Base-by-base conservation (phyloP, 2,888 invertebrate genomes). In the Ceramica pisi region DNA sequence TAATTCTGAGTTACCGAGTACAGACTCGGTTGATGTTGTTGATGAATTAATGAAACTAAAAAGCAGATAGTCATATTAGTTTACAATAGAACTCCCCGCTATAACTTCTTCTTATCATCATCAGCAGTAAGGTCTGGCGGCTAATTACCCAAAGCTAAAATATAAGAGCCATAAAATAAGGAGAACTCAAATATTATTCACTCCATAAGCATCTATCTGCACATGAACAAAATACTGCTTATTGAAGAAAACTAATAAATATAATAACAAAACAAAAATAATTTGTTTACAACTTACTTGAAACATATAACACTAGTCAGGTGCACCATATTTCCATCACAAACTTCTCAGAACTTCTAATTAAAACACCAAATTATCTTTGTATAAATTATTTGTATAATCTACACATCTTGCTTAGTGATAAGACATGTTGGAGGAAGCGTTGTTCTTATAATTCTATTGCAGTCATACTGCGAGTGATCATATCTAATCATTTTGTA, bases 401-500 rank as follows among this genome's bases (percentile, higher is more conserved):
- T 72, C 61, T 64, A 44, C 38, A 53, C 67, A 75, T 70, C 71
- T 76, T 19, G 35, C 21, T 62, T 44, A 64, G 63, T 67, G 76
- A 86, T 86, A 83, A 82, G 35, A 65, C 71, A 67, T 70, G 70
- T 65, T 66, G 65, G 44, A 64, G 68, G 78, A 73, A 71, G 75
- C 81, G 23, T 70, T 69, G 80, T 82, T 72, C 79, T 70, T 62
- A 71, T 78, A 82, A 77, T 84, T 77, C 71, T 72, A 67, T 67
- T 51, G 71, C 69, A 82, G 74, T 51, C 67, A 57, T 56, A 59
- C 76, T 50, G 69, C 67, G 67, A 76, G 72, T 80, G 76, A 86
- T 88, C 75, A 84, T 88, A 89, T 91, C 89, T 91, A 90, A 91
- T 91, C 88, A 85, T 73, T 82, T 77, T 87, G 85, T 88, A 88